Evolutionary conservation across 2,113 vertebrate genomes (phyloP).

Genomic region (Silurus asotus): DNA sequence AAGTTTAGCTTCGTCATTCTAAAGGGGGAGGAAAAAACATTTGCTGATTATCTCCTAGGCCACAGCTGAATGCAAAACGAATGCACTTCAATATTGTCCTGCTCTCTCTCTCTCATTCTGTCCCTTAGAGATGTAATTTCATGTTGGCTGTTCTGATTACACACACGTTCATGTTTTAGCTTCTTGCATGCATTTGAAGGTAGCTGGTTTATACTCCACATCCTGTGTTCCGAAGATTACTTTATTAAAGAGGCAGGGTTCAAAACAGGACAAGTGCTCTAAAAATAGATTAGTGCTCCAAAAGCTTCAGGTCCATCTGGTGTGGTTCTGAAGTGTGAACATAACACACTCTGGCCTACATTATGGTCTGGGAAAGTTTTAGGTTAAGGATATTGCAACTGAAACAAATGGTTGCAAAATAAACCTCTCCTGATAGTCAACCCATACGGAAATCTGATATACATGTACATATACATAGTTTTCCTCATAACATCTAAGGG

Average conservation of each 20-base stretch:
- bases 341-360: not conserved
- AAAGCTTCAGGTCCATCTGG: not conserved
- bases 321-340: not conserved
- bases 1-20: not conserved
- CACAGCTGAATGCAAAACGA: conserved; percentile 12
- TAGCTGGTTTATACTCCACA: not conserved
- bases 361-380: not conserved
- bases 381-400: not conserved
- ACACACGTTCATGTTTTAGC: conserved; percentile 30
- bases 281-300: not conserved
- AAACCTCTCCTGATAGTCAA: not conserved
- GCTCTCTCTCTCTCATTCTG: not conserved
- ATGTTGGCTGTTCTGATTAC: not conserved
- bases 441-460: too few species aligned
- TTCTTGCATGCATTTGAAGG: not conserved
- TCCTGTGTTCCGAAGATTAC: conserved; percentile 13
- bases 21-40: conserved; percentile 1
- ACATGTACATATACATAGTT: too few species aligned
- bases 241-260: not conserved
- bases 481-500: too few species aligned
- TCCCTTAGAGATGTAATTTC: not conserved
- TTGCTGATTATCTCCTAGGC: conserved; percentile 12
- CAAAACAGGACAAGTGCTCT: not conserved
- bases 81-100: not conserved
- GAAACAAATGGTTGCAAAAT: not conserved